A percentile compares a stretch with the other conserved stretches of the same genome.
These are phyloP conservation scores for Diaperis boleti DNA, from an alignment of 2,888 invertebrate genomes.

Conservation along the genomic window DNA sequence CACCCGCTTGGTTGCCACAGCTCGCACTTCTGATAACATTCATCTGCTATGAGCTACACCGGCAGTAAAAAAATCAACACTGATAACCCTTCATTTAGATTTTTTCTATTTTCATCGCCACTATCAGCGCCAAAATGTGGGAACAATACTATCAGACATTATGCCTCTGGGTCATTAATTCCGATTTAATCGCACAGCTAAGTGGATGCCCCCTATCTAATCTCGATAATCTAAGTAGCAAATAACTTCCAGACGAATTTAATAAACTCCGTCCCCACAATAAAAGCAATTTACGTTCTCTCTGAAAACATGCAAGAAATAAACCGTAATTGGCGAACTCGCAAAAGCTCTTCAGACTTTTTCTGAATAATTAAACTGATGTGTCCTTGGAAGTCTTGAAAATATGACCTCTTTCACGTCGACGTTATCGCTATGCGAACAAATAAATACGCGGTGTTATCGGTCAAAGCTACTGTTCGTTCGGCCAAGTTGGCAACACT, in stretches of 20 bases:
- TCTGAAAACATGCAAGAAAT: slow-evolving; percentile 6
- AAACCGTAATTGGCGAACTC: slow-evolving; percentile 15
- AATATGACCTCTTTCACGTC: background rate
- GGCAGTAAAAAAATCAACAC: background rate
- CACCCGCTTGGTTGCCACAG: no score
- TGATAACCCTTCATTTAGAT: background rate
- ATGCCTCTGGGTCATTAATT: background rate
- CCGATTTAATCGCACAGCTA: background rate
- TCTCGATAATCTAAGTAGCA: background rate
- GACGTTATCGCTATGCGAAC: slow-evolving; percentile 2
- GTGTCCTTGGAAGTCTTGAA: background rate
- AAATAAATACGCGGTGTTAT: slow-evolving; percentile 16
- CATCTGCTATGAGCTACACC: no score
- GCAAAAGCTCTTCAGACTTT: slow-evolving; percentile 9
- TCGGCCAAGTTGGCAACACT: slow-evolving; percentile 20
- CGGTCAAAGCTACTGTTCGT: slow-evolving; percentile 15
- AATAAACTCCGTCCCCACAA: background rate
- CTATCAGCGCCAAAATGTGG: background rate
- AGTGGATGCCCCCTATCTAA: background rate
- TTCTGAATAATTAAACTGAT: slow-evolving; percentile 12
- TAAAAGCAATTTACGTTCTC: slow-evolving; percentile 17
- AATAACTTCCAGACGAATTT: background rate
- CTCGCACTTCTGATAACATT: no score
- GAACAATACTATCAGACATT: background rate
- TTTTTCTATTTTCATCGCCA: background rate